Base-by-base conservation (phyloP, 2,888 invertebrate species). In the Xanthostigma xanthostigma region DNA sequence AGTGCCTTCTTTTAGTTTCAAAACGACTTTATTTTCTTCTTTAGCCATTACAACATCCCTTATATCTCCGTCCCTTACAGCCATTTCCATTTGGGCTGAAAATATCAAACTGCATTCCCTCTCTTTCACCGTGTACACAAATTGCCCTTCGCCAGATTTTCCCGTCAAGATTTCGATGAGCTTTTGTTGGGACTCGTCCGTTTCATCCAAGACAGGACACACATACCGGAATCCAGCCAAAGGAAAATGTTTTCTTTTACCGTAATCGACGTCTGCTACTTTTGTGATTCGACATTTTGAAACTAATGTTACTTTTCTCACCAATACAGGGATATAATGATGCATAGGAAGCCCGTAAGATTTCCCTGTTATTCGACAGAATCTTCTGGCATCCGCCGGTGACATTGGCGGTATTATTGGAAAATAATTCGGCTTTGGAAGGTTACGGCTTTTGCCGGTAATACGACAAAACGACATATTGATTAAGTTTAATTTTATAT, bases 361-460 rank as follows among this genome's bases (percentile, higher is more conserved):
- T 63, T 84, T 84, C 49, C 84, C 84, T 44, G 85, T 86, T 57
- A 87, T 83, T 56, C 83, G 77, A 66, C 86, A 84, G 63, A 81
- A 79, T 52, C 85, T 74, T 59, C 82, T 79, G 2, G 87, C 87
- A 61, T 87, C 86, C n/a, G 84, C 84, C 11, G 87, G 85, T 44
- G 85, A 84, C 52, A 87, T 80, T 4, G 87, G 86, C 42, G 84
- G 83, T 55, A 87, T 71, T 46, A 88, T 71, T 14, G 88, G 87
- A 60, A 87, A 82, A 63, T 86, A 88, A 65, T 87, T 84, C 47
- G 86, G 85, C 62, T 85, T 81, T 46, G 86, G 87, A 60, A 87
- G 75, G 59, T 84, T 80, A 57, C 82, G 76, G 65, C 84, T 84
- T 64, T 79, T 79, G 59, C 86, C 84, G 51, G 87, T 88, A 58